Conservation (phyloP, 2,888 invertebrate genomes). For the Phaedon cochleariae region DNA sequence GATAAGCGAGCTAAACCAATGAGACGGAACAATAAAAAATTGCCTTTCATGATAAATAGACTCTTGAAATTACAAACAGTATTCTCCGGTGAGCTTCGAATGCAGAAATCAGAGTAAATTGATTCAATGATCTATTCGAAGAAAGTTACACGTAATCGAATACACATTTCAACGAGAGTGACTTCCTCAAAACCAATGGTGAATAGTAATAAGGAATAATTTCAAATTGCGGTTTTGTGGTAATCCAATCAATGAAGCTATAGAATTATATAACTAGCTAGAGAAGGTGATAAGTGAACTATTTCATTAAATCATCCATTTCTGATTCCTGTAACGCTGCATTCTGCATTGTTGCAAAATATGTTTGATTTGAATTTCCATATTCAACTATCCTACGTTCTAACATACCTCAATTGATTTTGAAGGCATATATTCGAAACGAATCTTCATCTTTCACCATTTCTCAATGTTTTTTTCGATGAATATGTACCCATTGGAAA, state of each 20-base stretch:
- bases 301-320: too few species aligned
- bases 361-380: too few species aligned
- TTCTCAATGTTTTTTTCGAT: too few species aligned
- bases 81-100: conserved; percentile 16
- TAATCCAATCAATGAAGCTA: background rate
- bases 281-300: too few species aligned
- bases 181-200: background rate
- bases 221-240: conserved; percentile 4
- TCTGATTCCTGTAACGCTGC: too few species aligned
- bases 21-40: conserved; percentile 21
- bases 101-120: conserved; percentile 25
- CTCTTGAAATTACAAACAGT: conserved; percentile 13
- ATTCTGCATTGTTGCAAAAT: too few species aligned
- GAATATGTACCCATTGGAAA: too few species aligned
- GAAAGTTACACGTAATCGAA: conserved; percentile 28
- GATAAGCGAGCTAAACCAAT: conserved; percentile 1
- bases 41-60: conserved; percentile 25
- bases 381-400: too few species aligned
- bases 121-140: conserved; percentile 21
- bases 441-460: too few species aligned
- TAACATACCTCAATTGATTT: too few species aligned
- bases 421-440: too few species aligned
- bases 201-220: conserved; percentile 10
- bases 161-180: conserved; percentile 22
- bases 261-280: conserved; percentile 2